phyloP scores from a whole-genome alignment of 2,888 invertebrate genomes.

The Smittia aterrima region DNA sequence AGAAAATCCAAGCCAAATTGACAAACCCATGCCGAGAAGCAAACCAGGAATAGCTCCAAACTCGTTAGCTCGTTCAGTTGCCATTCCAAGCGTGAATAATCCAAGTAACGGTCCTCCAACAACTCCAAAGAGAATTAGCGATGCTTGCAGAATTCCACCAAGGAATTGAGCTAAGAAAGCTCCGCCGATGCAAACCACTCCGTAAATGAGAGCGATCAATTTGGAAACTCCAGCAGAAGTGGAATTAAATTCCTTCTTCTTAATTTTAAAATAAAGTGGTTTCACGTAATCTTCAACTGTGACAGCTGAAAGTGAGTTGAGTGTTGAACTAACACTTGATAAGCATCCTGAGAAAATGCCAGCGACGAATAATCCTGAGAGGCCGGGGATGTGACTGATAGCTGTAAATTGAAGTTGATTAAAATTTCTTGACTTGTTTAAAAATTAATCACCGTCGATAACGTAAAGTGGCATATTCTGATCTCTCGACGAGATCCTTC shows the following conservation, averaged over 20 bases:
- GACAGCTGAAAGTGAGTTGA: slow-evolving; percentile 88
- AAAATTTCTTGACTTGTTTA: neutral
- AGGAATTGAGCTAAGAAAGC: slow-evolving; percentile 80
- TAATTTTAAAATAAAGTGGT: slow-evolving; percentile 52
- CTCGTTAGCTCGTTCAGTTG: slow-evolving; percentile 70
- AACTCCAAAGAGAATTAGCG: slow-evolving; percentile 82
- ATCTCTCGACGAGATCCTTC: slow-evolving; percentile 65
- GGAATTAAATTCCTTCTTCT: slow-evolving; percentile 52
- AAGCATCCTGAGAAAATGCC: slow-evolving; percentile 89
- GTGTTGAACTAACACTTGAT: slow-evolving; percentile 86
- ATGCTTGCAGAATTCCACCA: slow-evolving; percentile 84
- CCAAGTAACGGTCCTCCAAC: slow-evolving; percentile 85
- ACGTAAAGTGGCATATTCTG: slow-evolving; percentile 80
- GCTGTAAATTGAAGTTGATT: neutral
- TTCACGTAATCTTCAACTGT: slow-evolving; percentile 84
- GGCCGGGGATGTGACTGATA: slow-evolving; percentile 64
- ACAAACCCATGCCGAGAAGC: slow-evolving; percentile 62
- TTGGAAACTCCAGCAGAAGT: slow-evolving; percentile 59
- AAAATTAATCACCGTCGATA: slow-evolving; percentile 56
- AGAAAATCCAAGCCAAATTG: slow-evolving; percentile 84
- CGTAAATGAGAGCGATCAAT: slow-evolving; percentile 68
- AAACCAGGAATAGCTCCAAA: slow-evolving; percentile 71
- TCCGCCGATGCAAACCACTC: slow-evolving; percentile 71
- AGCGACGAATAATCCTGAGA: slow-evolving; percentile 86
- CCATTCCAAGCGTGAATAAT: slow-evolving; percentile 83